These are phyloP conservation scores for Drosophila nebulosa DNA, from an alignment of 1,140 invertebrate species.

Conservation along the genomic window DNA sequence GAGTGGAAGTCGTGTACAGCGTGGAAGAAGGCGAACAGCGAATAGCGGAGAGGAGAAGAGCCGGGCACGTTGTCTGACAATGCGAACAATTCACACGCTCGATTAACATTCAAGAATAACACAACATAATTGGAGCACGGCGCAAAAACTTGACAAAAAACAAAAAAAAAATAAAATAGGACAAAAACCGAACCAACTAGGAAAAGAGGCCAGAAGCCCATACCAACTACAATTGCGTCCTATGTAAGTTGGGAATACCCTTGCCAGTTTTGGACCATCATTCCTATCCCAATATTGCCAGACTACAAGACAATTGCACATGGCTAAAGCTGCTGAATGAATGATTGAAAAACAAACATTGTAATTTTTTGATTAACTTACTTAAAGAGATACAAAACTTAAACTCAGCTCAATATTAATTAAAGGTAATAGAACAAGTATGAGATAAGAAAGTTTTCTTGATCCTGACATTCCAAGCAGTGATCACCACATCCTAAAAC, in stretches of 20 bases:
- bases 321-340: too few relatives aligned
- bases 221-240: neutral
- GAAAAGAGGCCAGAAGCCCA: constrained; percentile 2
- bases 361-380: too few relatives aligned
- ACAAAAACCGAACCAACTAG: neutral
- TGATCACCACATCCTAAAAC: too few relatives aligned
- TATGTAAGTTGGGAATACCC: neutral
- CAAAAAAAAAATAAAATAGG: neutral
- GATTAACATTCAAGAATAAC: constrained; percentile 57
- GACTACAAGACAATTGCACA: too few relatives aligned
- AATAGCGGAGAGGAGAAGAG: neutral
- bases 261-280: neutral
- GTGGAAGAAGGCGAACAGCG: neutral
- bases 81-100: constrained; percentile 56
- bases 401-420: too few relatives aligned
- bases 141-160: constrained; percentile 12
- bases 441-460: too few relatives aligned
- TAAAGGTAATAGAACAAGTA: too few relatives aligned
- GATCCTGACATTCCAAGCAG: too few relatives aligned
- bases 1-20: neutral
- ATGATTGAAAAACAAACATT: too few relatives aligned
- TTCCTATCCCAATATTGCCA: neutral
- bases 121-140: constrained; percentile 31
- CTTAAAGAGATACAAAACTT: too few relatives aligned
- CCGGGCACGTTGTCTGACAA: constrained; percentile 21